These are phyloP conservation scores for Mormyrus hasselquistii DNA, from an alignment of 2,797 vertebrate species.

Conservation along the genomic window DNA sequence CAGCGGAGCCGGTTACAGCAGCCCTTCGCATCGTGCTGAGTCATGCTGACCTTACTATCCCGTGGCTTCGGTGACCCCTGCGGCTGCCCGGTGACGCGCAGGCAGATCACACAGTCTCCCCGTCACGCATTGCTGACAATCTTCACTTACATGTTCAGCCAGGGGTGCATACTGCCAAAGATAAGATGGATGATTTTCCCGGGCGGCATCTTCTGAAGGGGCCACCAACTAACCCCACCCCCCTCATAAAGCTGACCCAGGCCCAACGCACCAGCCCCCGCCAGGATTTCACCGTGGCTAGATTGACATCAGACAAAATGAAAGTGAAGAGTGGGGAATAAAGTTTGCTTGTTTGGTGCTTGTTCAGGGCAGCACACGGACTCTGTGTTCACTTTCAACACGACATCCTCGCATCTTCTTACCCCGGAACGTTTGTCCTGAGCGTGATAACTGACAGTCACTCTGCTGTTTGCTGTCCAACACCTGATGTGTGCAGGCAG, in stretches of 20 bases:
- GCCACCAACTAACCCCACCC: background rate
- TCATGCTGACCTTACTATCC: conserved; percentile 9
- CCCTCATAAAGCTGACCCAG: background rate
- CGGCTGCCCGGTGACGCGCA: conserved; percentile 28
- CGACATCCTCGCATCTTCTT: background rate
- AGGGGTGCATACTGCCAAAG: background rate
- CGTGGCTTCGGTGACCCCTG: conserved; percentile 1
- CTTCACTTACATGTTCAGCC: background rate
- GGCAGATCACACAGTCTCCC: background rate
- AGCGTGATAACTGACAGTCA: background rate
- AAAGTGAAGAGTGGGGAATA: background rate
- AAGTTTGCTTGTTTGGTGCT: background rate
- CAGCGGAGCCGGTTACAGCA: conserved; percentile 2
- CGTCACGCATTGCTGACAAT: background rate
- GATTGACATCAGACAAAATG: background rate
- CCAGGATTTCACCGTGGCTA: background rate
- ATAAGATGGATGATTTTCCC: background rate
- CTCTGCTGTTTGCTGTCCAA: background rate
- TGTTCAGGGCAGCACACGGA: background rate
- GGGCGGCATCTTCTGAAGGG: background rate
- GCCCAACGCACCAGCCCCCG: background rate
- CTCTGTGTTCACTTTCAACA: background rate
- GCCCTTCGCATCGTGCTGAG: background rate
- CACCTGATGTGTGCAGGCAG: conserved; percentile 43
- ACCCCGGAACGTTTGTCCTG: background rate